phyloP scores from a whole-genome alignment of 2,888 invertebrate species.

The Scaptomyza cyrtandrae region DNA sequence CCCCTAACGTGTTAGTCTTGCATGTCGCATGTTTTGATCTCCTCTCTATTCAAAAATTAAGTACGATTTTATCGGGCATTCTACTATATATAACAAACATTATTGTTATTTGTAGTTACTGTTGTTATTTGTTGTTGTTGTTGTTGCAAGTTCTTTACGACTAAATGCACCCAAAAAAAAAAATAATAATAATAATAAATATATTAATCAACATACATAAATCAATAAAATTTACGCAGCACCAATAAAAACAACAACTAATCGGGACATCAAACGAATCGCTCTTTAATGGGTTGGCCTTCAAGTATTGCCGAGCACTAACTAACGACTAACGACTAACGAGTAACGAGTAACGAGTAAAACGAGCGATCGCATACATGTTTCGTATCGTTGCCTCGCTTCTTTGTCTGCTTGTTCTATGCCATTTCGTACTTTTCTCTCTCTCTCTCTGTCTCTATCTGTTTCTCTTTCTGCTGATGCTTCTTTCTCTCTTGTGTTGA shows the following conservation, averaged over 20 bases:
- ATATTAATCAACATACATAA: constrained; percentile 23
- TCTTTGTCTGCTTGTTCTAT: constrained; percentile 5
- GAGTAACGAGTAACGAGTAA: constrained; percentile 1
- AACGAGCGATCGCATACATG: constrained; percentile 4
- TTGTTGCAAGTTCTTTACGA: constrained; percentile 45
- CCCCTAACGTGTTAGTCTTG: constrained; percentile 61
- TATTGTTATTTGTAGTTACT: constrained; percentile 24
- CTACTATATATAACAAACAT: constrained; percentile 6
- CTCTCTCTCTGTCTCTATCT: background rate
- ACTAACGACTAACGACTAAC: constrained; percentile 5
- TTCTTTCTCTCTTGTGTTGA: constrained; percentile 21
- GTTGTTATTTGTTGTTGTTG: constrained; percentile 5
- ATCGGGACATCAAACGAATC: constrained; percentile 35
- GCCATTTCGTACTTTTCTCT: constrained; percentile 11
- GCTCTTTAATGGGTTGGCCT: background rate
- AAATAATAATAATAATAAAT: constrained; percentile 22
- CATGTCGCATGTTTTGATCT: constrained; percentile 34
- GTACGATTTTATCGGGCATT: constrained; percentile 21
- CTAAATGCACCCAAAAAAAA: constrained; percentile 71
- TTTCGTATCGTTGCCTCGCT: no score
- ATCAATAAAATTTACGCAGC: constrained; percentile 57
- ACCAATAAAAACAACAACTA: constrained; percentile 49
- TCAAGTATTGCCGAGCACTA: constrained; percentile 69
- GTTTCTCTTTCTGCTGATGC: constrained; percentile 7
- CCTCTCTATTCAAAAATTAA: constrained; percentile 6